Base-by-base conservation (phyloP, 2,113 vertebrate genomes). In the Varanus komodoensis region DNA sequence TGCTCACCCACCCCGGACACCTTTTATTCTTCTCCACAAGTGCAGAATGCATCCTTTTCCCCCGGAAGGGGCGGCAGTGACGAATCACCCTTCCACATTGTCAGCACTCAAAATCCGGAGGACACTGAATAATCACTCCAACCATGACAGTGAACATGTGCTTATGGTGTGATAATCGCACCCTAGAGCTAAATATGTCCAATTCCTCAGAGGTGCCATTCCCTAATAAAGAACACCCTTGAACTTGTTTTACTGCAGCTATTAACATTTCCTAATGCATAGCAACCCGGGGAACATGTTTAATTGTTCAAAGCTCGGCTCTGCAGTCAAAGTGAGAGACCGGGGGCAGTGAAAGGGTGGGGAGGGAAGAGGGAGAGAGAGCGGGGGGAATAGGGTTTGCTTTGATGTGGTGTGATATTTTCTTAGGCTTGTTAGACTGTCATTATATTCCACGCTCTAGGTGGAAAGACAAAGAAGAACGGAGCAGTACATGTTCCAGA, bases 281-380 rank as follows among this genome's bases (percentile, higher is more conserved):
- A 89, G 89, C 89, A 91, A 84, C 0, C 57, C 81, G 88, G 90
- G 89, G 88, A n/a, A 64, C 54, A 89, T 69, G 89, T 95, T 93
- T 94, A 87, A 87, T 88, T 87, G 50, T 85, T 92, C 87, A 91
- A 91, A 87, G 78, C 34, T 82, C 21, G 38, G 68, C 86, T 90
- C 34, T 74, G n/a, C n/a, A 91, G 68, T 4, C 2, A 5, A 32
- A 38, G 17, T 38, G 44, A 67, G 27, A 50, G 9, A 8, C 15
- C 3, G 14, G 48, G 12, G 15, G 50, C 1, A 19, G 19, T 29
- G 17, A 61, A 29, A 44, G 27, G 32, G 4, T 19, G 15, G 5
- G 25, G 50, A 5, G 15, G 50, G 1, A 1, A 3, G 21, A 32
- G 11, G 0, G 4, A 32, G 57, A 52, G 19, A 52, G 87, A 85